A percentile compares a stretch with the other conserved stretches of the same genome.
Conservation (phyloP, 2,113 vertebrate species). For the Cyprinodon variegatus region DNA sequence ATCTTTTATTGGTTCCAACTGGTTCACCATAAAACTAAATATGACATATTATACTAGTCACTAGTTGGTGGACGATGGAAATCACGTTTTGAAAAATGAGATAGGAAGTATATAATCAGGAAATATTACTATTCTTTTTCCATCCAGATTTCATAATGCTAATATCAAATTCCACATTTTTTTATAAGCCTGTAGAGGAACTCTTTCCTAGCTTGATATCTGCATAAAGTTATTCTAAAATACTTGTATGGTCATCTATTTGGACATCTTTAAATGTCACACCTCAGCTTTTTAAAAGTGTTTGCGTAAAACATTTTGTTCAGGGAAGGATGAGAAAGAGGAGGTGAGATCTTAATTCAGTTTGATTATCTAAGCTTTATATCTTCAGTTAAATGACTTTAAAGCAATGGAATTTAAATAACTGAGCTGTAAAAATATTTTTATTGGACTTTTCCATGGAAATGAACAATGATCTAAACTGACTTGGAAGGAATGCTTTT, state of each 20-base stretch:
- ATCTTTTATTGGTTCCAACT: constrained; percentile 14
- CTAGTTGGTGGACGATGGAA: too few relatives aligned
- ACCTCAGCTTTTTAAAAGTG: background rate
- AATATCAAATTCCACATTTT: background rate
- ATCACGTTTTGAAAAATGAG: background rate
- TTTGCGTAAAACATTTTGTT: background rate
- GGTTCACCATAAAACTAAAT: background rate
- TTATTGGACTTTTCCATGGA: constrained; percentile 10
- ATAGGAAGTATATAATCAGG: background rate
- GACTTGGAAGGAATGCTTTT: background rate
- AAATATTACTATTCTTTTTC: background rate
- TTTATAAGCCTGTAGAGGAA: too few relatives aligned
- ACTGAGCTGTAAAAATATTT: constrained; percentile 25
- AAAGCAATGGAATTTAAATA: constrained; percentile 26
- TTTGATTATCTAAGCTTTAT: constrained; percentile 22
- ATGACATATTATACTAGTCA: too few relatives aligned
- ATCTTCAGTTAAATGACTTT: constrained; percentile 10
- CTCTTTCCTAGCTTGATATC: too few relatives aligned
- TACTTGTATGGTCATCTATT: background rate
- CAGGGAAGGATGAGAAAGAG: background rate
- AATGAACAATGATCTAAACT: background rate
- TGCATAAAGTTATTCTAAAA: background rate
- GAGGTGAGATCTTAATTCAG: constrained; percentile 24
- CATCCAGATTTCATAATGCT: background rate
- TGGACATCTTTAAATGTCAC: background rate